Conservation (phyloP, 2,797 vertebrate species). For the Malurus leucopterus region DNA sequence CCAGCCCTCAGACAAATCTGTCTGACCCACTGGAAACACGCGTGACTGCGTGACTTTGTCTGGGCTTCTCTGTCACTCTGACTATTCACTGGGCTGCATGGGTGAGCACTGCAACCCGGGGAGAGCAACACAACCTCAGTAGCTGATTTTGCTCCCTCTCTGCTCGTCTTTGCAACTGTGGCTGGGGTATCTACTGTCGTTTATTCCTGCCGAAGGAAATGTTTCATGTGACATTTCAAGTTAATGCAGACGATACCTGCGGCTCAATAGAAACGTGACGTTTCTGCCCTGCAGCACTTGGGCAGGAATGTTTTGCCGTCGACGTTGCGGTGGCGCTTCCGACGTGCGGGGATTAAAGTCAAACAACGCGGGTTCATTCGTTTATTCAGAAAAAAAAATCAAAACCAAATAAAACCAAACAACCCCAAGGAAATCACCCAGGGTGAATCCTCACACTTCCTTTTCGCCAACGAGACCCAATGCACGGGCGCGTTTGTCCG, state of each 20-base stretch:
- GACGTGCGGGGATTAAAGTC: background rate
- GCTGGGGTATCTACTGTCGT: background rate
- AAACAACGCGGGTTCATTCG: background rate
- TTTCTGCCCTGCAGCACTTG: background rate
- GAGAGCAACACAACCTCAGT: rapidly evolving
- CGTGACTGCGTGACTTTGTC: background rate
- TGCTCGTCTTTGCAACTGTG: background rate
- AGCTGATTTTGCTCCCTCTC: background rate
- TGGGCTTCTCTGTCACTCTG: background rate
- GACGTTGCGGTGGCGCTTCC: background rate
- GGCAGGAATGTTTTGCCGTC: too few species aligned
- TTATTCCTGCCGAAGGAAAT: background rate
- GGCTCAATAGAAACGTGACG: background rate
- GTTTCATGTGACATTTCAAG: background rate
- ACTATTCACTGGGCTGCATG: background rate
- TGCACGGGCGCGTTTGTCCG: rapidly evolving
- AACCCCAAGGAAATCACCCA: background rate
- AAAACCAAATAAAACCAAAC: background rate
- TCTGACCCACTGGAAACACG: background rate
- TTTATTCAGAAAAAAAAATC: background rate
- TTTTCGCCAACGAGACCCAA: background rate
- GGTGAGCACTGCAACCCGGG: rapidly evolving
- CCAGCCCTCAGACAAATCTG: background rate
- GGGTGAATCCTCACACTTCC: background rate
- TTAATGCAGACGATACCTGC: background rate